Base-by-base conservation (phyloP, 2,797 vertebrate species). In the Lithobates sylvaticus region DNA sequence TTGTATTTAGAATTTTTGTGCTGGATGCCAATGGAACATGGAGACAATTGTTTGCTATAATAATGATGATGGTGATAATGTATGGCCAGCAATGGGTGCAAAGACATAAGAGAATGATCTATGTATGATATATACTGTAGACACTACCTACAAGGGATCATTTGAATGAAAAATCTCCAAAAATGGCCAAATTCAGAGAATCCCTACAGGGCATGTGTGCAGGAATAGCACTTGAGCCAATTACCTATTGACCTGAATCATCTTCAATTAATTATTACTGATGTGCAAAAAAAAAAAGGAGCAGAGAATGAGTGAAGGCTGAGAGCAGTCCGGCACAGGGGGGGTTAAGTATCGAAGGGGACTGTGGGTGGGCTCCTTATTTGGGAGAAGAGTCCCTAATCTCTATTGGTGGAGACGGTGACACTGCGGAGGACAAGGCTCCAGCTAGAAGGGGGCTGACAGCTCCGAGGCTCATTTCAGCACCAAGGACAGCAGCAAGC, bases 341-440 rank as follows among this genome's bases (percentile, higher is more conserved):
- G 54, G 70, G 36, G 79, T 81, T 81, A 77, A 78, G 6, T 16
- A 16, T 54, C 76, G 67, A 27, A 69, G 47, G 54, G 68, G 77
- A 21, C 32, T 54, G 65, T 77, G 83, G 68, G 83, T 76, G 76
- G 74, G 21, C 29, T 76, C 73, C 71, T 50, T 67, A 58, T 81
- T 80, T 81, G 84, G 84, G 84, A 81, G 78, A 78, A 42, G 50
- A 71, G 71, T 47, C 80, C 81, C 71, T 83, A 39, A 42, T 70
- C 79, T 72, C 64, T 27, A 72, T 81, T 71, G 67, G 78, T 61
- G 72, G 80, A 83, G 71, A 74, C 26, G 42, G 81, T 73, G 81
- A 75, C 61, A 83, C 39, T 67, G 71, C 58, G 73, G 54, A 75
- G 61, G 71, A 74, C 34, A 72, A 26, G 27, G 75, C 50, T 10